phyloP scores from a whole-genome alignment of 2,113 vertebrate species.

The Boulengeromyrus knoepffleri region DNA sequence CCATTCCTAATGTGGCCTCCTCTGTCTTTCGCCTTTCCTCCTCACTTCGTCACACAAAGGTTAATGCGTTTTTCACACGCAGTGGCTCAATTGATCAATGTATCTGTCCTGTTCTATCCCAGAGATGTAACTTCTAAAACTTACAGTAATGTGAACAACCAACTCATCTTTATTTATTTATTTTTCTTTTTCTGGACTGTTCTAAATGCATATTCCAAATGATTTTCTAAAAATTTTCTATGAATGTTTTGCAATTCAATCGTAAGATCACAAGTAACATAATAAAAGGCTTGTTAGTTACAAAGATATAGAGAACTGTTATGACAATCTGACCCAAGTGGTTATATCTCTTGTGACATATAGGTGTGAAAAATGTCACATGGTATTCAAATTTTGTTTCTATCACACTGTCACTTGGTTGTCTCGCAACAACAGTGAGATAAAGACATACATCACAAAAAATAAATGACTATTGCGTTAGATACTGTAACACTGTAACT shows the following conservation, averaged over 20 bases:
- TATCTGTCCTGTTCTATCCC: neutral
- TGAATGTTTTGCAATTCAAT: neutral
- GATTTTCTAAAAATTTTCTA: neutral
- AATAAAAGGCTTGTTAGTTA: neutral
- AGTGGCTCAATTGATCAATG: constrained; percentile 1
- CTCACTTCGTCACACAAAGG: constrained; percentile 10
- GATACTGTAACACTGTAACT: neutral
- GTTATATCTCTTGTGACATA: neutral
- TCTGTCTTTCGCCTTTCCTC: neutral
- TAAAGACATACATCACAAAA: neutral
- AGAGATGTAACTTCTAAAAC: neutral
- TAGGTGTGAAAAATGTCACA: neutral
- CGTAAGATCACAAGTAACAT: neutral
- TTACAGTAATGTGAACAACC: neutral
- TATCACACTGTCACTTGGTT: neutral
- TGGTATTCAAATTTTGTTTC: neutral
- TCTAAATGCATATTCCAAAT: neutral
- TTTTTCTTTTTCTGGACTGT: neutral
- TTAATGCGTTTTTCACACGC: constrained; percentile 21
- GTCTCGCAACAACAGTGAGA: neutral
- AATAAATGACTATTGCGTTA: neutral
- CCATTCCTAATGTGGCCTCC: neutral
- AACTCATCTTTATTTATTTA: neutral
- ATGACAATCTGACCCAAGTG: neutral
- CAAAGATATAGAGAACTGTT: neutral